Conservation (phyloP, 2,888 invertebrate genomes). For the Sphecodes monilicornis region DNA sequence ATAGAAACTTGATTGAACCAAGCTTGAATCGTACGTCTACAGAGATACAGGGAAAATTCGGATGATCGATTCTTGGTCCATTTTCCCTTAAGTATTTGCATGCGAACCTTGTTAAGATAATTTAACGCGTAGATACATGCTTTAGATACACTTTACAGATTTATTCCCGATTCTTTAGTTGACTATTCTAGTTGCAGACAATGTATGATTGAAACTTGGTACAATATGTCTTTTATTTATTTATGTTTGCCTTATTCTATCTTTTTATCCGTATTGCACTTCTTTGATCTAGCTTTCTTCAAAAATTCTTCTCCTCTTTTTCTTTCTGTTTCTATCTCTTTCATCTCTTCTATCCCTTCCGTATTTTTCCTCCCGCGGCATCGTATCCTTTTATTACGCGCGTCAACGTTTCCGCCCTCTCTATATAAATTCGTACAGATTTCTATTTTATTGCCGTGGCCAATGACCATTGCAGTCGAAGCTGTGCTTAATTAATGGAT, state of each 20-base stretch:
- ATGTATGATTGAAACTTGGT: not conserved
- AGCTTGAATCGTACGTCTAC: not conserved
- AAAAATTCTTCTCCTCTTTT: no score
- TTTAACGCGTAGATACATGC: not conserved
- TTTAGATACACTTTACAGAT: not conserved
- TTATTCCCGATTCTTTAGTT: not conserved
- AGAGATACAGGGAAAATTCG: not conserved
- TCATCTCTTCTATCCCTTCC: no score
- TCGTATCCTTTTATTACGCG: no score
- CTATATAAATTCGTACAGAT: no score
- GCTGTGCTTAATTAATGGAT: no score
- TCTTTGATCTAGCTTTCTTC: no score
- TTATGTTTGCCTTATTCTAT: no score
- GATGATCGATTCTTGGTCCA: constrained; percentile 1
- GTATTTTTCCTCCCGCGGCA: no score
- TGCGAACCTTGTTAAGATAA: not conserved
- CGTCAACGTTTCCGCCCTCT: no score
- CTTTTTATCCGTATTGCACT: no score
- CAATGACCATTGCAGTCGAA: no score
- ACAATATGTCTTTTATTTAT: not conserved
- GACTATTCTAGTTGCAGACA: not conserved
- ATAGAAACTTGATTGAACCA: not conserved
- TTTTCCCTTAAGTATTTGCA: not conserved
- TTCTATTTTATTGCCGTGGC: not conserved
- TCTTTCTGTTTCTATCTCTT: no score